Evolutionary conservation across 2,113 vertebrate species (phyloP).

Genomic region (Centropristis striata): DNA sequence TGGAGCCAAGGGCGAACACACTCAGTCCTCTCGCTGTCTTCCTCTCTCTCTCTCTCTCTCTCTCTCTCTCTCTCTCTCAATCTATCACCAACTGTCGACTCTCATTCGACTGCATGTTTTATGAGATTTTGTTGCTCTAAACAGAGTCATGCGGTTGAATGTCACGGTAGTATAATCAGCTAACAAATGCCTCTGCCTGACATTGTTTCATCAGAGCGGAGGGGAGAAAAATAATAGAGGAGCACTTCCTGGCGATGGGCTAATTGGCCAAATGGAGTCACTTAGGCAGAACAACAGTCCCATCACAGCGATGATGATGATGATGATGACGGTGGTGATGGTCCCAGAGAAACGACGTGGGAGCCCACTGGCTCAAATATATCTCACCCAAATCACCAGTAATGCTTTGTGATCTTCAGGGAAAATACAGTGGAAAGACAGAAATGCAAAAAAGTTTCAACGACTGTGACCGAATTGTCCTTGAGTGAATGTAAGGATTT

Average conservation of each 20-base stretch:
- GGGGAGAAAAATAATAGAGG: slow-evolving; percentile 65
- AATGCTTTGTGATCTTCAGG: not conserved
- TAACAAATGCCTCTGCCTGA: slow-evolving; percentile 75
- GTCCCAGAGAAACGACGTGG: slow-evolving; percentile 40
- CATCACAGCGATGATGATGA: slow-evolving; percentile 69
- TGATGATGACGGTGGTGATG: slow-evolving; percentile 44
- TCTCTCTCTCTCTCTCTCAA: slow-evolving; percentile 25
- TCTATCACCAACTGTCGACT: slow-evolving; percentile 71
- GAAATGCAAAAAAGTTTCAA: slow-evolving; percentile 15
- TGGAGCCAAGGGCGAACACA: slow-evolving; percentile 81
- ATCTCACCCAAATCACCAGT: not conserved
- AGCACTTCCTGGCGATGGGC: slow-evolving; percentile 60
- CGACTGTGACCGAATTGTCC: slow-evolving; percentile 4
- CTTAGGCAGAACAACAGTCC: slow-evolving; percentile 74
- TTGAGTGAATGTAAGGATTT: slow-evolving; percentile 17
- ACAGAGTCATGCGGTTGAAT: slow-evolving; percentile 78
- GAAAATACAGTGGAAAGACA: not conserved
- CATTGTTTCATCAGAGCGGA: slow-evolving; percentile 66
- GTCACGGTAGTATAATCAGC: slow-evolving; percentile 81
- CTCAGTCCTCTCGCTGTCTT: slow-evolving; percentile 33
- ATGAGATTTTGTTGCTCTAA: slow-evolving; percentile 74
- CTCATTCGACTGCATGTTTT: slow-evolving; percentile 77
- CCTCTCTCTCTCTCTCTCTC: slow-evolving; percentile 2
- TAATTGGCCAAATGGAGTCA: slow-evolving; percentile 82
- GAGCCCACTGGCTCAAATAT: slow-evolving; percentile 42